Evolutionary conservation across 2,888 invertebrate genomes (phyloP), one percentile per base, ranked within the genome.

Genomic region (Meteorus cinctellus): DNA sequence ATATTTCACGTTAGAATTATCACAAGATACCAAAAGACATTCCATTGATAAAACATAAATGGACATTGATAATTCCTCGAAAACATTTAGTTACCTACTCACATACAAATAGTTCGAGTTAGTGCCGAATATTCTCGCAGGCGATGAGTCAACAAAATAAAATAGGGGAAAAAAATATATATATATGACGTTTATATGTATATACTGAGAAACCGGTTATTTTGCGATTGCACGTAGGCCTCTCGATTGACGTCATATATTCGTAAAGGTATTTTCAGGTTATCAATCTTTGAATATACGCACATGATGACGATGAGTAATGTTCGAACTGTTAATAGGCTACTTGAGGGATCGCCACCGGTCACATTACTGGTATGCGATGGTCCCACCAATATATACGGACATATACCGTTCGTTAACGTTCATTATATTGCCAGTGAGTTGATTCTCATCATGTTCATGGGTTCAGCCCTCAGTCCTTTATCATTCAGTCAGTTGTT

Each of bases 401-500:
- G 2, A 55, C n/a, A 55, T 48, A 24, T 14, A 45, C 45, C 45
- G 66, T 24, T 12, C 48, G 27, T 67, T 16, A 16, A 62, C 34
- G 62, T 51, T 48, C 34, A 70, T 70, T 34, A 55, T 34, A 55
- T 45, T 19, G 14, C 31, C 19, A n/a, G 36, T 59, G 24, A 41
- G 45, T 72, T 62, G 16, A 29, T 62, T 29, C 16, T 71, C 51
- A 63, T 31, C 14, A 48, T 65, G 19, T 55, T 19, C 19, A 19
- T 55, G 19, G 55, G 5, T 55, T 55, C n/a, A 55, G n/a, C 19
- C 55, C 55, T 55, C 55, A 55, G 55, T 55, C 55, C 55, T 55
- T 19, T 12, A 36, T n/a, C 19, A 65, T 41, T 36, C 65, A 19
- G 41, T 41, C 84, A 86, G 86, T 86, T 68, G 71, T 77, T 76